These are phyloP conservation scores for Diabrotica undecimpunctata DNA, from an alignment of 1,140 invertebrate species.

Conservation along the genomic window DNA sequence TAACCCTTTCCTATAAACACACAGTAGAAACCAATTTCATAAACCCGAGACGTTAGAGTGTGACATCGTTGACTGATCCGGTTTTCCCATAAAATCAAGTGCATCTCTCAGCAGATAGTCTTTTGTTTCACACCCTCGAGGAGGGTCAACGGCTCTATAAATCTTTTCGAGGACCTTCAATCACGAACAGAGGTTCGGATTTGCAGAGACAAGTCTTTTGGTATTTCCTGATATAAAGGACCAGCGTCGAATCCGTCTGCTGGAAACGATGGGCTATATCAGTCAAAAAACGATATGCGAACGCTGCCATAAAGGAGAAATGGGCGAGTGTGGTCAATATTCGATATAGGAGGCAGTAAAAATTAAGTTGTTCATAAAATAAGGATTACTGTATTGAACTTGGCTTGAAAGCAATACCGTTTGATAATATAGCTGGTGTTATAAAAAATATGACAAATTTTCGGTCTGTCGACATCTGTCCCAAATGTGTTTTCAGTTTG, in stretches of 20 bases:
- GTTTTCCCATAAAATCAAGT: slow-evolving; percentile 3
- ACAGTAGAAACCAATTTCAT: too few species aligned
- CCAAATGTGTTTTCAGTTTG: too few species aligned
- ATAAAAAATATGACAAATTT: too few species aligned
- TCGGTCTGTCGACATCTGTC: too few species aligned
- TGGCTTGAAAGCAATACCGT: too few species aligned
- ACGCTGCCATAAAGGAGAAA: background rate
- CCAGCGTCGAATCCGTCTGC: background rate
- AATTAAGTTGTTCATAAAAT: background rate
- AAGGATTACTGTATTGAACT: too few species aligned
- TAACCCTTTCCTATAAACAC: too few species aligned
- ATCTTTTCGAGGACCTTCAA: slow-evolving; percentile 9
- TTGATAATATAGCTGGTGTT: too few species aligned
- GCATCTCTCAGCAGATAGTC: background rate
- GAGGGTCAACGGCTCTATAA: slow-evolving; percentile 11
- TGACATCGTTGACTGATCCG: background rate
- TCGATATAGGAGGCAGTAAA: background rate
- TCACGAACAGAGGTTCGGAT: slow-evolving; percentile 9
- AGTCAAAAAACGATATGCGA: background rate
- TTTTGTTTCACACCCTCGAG: slow-evolving; percentile 11
- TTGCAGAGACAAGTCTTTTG: slow-evolving; percentile 2
- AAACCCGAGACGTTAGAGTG: background rate
- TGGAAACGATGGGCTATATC: background rate
- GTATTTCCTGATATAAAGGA: slow-evolving; percentile 5
- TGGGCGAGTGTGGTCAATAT: background rate